Conservation (phyloP, 1,140 invertebrate genomes). For the Battus philenor region DNA sequence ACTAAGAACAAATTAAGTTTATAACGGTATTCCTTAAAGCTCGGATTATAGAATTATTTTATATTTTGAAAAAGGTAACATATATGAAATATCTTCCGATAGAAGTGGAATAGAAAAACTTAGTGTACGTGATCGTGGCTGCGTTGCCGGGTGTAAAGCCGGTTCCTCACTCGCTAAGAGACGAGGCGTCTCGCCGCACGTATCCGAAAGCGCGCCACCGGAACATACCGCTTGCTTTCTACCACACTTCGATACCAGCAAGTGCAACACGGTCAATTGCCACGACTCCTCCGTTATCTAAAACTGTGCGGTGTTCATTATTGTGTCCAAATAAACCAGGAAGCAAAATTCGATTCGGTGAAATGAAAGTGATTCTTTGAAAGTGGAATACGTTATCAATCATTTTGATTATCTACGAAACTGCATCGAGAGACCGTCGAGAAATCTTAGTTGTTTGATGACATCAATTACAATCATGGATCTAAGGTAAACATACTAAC, state of each 20-base stretch:
- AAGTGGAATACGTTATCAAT: background rate
- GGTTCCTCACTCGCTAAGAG: slow-evolving; percentile 38
- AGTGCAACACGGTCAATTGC: no score
- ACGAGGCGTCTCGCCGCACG: slow-evolving; percentile 44
- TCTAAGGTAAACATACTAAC: no score
- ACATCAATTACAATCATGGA: slow-evolving; percentile 23
- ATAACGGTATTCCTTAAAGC: no score
- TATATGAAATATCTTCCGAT: slow-evolving; percentile 3
- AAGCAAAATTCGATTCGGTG: slow-evolving; percentile 1
- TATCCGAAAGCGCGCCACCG: slow-evolving; percentile 44
- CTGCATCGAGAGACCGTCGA: no score
- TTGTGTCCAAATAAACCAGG: background rate
- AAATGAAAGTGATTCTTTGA: slow-evolving; percentile 11
- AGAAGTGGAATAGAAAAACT: slow-evolving; percentile 7
- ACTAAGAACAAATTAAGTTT: no score
- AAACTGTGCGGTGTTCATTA: background rate
- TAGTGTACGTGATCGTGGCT: slow-evolving; percentile 1
- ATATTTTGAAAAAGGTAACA: no score
- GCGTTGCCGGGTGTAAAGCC: background rate
- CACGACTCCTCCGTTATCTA: no score
- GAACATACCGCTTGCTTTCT: slow-evolving; percentile 51
- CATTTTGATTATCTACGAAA: background rate
- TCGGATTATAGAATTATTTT: background rate
- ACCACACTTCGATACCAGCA: slow-evolving; percentile 16
- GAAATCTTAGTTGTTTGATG: background rate